Conservation (phyloP, 2,888 invertebrate species). For the Drepana falcataria region DNA sequence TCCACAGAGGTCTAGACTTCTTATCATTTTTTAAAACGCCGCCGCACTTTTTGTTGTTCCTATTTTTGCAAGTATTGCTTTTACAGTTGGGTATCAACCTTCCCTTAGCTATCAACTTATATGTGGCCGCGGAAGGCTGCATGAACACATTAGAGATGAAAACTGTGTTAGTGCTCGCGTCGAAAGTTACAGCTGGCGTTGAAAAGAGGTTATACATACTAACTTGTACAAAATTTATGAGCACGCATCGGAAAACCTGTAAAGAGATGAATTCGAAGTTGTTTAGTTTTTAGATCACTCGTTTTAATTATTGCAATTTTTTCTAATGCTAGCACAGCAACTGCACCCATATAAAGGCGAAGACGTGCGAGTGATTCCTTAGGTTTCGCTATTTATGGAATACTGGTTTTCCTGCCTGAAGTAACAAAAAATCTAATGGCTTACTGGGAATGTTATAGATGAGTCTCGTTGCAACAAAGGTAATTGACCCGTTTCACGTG, state of each 20-base stretch:
- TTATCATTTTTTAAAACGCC: no score
- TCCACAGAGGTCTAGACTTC: no score
- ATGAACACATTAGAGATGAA: not conserved
- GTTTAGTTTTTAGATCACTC: no score
- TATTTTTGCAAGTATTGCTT: not conserved
- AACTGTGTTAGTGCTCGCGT: not conserved
- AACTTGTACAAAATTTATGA: slow-evolving; percentile 10
- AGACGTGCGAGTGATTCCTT: no score
- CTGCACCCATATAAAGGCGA: no score
- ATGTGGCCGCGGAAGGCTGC: not conserved
- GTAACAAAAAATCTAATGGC: no score
- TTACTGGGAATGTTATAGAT: not conserved
- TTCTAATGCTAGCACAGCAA: no score
- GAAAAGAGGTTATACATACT: slow-evolving; percentile 7
- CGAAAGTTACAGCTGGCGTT: slow-evolving; percentile 9
- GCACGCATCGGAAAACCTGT: slow-evolving; percentile 9
- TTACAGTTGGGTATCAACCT: not conserved
- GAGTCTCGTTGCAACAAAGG: not conserved
- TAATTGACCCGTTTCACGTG: not conserved
- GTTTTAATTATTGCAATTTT: no score
- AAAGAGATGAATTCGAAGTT: not conserved
- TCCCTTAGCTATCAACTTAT: not conserved
- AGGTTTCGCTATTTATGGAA: no score
- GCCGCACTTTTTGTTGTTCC: no score
- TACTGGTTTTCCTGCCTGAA: no score